These are phyloP conservation scores for Electrona antarctica DNA, from an alignment of 2,113 vertebrate genomes.

Conservation along the genomic window DNA sequence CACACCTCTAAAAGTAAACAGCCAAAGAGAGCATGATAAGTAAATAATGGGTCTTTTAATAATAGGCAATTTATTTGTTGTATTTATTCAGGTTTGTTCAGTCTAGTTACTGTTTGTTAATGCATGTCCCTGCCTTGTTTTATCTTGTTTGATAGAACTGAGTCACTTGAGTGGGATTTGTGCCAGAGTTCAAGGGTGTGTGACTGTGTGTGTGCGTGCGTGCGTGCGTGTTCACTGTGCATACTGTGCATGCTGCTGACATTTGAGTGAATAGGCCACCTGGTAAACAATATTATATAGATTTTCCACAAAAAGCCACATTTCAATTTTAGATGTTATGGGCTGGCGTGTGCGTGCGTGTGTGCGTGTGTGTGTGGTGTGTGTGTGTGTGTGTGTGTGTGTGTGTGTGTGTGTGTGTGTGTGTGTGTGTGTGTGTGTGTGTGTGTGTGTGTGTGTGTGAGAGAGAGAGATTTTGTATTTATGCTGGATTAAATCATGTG, in stretches of 20 bases:
- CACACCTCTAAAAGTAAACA: too few species aligned
- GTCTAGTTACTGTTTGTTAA: background rate
- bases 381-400: too few species aligned
- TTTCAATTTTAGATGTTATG: too few species aligned
- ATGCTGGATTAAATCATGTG: slow-evolving; percentile 42
- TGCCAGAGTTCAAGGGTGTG: background rate
- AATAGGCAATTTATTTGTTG: background rate
- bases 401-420: slow-evolving; percentile 13
- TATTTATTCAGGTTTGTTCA: background rate
- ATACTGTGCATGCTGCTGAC: background rate
- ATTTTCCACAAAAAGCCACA: too few species aligned
- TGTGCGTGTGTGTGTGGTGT: too few species aligned
- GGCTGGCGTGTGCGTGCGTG: background rate
- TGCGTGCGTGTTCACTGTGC: background rate
- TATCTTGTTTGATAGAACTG: background rate
- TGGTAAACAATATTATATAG: background rate
- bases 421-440: slow-evolving; percentile 18
- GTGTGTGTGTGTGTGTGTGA: background rate
- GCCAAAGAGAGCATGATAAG: too few species aligned
- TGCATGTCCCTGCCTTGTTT: background rate
- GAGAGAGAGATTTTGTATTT: background rate
- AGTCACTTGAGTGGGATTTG: background rate
- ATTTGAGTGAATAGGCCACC: background rate
- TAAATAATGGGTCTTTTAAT: background rate
- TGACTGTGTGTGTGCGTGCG: background rate